Evolutionary conservation across 2,888 invertebrate genomes (phyloP), one percentile per base, ranked within the genome.

Genomic region (Cepaea hortensis): DNA sequence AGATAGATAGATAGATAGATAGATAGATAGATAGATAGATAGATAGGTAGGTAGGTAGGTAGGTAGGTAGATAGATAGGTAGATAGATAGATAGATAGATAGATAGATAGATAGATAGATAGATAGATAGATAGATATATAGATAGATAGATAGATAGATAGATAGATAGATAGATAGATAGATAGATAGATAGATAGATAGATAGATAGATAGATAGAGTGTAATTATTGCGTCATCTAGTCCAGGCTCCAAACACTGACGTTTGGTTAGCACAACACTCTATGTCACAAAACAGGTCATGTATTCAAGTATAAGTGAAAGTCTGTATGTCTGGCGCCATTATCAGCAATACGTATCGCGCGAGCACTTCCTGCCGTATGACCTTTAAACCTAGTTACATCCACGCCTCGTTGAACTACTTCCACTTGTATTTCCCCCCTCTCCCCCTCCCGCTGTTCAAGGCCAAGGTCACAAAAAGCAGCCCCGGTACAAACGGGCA

Each of bases 101-200:
- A 65, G 65, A 65, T 2, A 65, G 65, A 65, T 2, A 65, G 65
- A 65, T 2, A 65, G 65, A 65, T 2, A 65, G 65, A 65, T 2
- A 65, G 65, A 65, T 2, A 65, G 65, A 65, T 2, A 65, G 65
- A 65, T 2, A 65, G 65, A 65, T 2, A 65, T 1, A 65, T 2
- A 65, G 65, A 65, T 2, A 65, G 65, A 65, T 2, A 65, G 65
- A 65, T 2, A 65, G 65, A 35, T 35, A 35, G 35, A 35, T 35
- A 35, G 35, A 35, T 35, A 35, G 35, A 35, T 35, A 35, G 35
- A 65, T 65, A 65, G 65, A 65, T 65, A 65, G 65, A 65, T 65
- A 65, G 65, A 65, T 65, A 65, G 65, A 65, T 65, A 65, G 65
- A 65, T 65, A 65, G 65, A 65, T 65, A 65, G 65, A 65, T 65